Conservation (phyloP, 2,888 invertebrate species). For the Druceiella hillmani region DNA sequence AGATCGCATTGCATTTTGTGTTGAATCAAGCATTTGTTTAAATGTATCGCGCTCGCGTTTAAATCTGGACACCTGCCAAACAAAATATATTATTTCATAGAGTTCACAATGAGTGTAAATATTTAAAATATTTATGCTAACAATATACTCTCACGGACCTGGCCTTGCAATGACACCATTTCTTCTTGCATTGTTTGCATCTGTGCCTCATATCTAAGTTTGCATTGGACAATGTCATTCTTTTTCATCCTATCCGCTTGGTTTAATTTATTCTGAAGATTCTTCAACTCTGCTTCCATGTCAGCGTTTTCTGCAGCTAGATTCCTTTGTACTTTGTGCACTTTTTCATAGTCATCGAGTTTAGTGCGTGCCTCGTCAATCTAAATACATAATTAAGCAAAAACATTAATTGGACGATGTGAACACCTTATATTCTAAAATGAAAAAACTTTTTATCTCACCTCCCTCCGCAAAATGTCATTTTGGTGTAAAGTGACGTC, state of each 20-base stretch:
- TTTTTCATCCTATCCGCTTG: slow-evolving; percentile 69
- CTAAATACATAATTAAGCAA: slow-evolving; percentile 31
- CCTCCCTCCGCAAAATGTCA: slow-evolving; percentile 63
- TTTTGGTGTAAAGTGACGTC: slow-evolving; percentile 65
- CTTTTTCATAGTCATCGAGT: slow-evolving; percentile 78
- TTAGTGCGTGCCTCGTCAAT: slow-evolving; percentile 76
- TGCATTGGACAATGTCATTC: slow-evolving; percentile 72
- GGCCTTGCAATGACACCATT: slow-evolving; percentile 73
- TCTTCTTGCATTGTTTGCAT: slow-evolving; percentile 77
- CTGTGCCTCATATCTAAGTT: slow-evolving; percentile 80
- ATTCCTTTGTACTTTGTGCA: slow-evolving; percentile 75
- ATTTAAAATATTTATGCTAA: background rate
- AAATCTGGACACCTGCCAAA: slow-evolving; percentile 58
- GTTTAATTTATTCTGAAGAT: slow-evolving; percentile 59
- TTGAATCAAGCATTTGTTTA: slow-evolving; percentile 83
- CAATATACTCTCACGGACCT: slow-evolving; percentile 44
- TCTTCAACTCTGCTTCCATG: slow-evolving; percentile 69
- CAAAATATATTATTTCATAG: slow-evolving; percentile 18
- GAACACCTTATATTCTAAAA: background rate
- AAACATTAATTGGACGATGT: background rate
- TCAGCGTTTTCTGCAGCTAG: slow-evolving; percentile 70
- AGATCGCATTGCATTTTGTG: slow-evolving; percentile 75
- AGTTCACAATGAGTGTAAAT: slow-evolving; percentile 1
- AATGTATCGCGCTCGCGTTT: slow-evolving; percentile 85
- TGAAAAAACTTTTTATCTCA: slow-evolving; percentile 29